Percentiles rank a stretch among this genome's conserved stretches.
Evolutionary conservation across 2,888 invertebrate species (phyloP).

Genomic region (Pseudolycoriella hygida): DNA sequence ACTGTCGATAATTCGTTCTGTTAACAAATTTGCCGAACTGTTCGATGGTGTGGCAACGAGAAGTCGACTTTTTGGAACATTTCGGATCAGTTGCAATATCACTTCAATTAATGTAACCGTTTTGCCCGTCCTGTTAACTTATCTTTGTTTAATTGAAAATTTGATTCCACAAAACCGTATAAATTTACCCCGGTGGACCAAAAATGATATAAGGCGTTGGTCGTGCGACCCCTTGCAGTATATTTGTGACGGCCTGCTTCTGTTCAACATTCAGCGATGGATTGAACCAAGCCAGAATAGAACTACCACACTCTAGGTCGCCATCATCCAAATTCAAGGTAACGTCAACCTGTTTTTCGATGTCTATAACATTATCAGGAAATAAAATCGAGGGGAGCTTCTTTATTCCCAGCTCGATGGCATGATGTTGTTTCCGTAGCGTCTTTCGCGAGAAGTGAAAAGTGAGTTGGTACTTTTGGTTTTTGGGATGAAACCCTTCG

Average conservation of each 20-base stretch:
- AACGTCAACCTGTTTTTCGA: conserved; percentile 18
- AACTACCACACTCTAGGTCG: conserved; percentile 15
- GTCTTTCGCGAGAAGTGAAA: conserved; percentile 45
- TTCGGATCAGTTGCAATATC: conserved; percentile 56
- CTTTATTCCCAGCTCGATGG: conserved; percentile 40
- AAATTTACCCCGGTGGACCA: conserved; percentile 57
- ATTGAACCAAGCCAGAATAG: conserved; percentile 49
- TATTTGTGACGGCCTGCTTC: conserved; percentile 59
- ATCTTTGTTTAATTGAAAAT: background rate
- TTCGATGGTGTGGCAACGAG: conserved; percentile 82
- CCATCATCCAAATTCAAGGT: conserved; percentile 16
- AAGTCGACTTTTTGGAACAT: conserved; percentile 52
- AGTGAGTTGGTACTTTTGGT: conserved; percentile 59
- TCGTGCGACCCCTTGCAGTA: conserved; percentile 58
- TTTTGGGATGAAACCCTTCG: conserved; percentile 58
- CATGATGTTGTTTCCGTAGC: conserved; percentile 56
- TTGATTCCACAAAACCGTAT: background rate
- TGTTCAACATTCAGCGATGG: conserved; percentile 54
- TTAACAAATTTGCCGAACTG: conserved; percentile 75
- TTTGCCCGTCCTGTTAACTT: conserved; percentile 60
- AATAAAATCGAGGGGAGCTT: conserved; percentile 45
- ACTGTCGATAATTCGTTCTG: conserved; percentile 56
- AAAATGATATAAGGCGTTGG: conserved; percentile 69
- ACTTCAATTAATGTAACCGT: conserved; percentile 73
- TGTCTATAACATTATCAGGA: conserved; percentile 30